phyloP scores from a whole-genome alignment of 2,797 vertebrate genomes.

The Hylomyscus alleni region DNA sequence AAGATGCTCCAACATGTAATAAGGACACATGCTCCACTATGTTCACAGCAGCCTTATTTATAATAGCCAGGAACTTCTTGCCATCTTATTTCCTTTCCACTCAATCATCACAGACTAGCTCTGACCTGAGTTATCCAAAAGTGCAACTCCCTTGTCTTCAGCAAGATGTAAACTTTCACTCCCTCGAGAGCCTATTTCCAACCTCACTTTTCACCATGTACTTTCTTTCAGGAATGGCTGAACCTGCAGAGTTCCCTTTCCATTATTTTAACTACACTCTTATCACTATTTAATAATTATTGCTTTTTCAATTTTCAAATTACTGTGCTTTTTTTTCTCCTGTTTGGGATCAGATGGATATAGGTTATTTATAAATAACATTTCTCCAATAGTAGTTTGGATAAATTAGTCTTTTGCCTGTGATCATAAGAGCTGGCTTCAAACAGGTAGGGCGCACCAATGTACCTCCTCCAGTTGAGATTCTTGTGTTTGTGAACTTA shows the following conservation, averaged over 20 bases:
- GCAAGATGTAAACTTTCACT: background rate
- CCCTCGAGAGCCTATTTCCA: background rate
- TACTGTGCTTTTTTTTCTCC: background rate
- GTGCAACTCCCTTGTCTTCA: background rate
- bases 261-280: background rate
- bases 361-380: background rate
- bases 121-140: background rate
- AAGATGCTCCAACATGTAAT: no score
- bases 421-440: conserved; percentile 33
- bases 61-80: background rate
- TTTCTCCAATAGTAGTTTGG: background rate
- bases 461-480: background rate
- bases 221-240: background rate
- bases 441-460: background rate
- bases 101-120: background rate
- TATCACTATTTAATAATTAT: background rate
- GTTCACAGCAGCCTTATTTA: no score
- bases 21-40: no score
- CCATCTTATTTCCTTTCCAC: background rate
- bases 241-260: background rate
- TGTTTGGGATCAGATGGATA: background rate
- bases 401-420: conserved; percentile 6
- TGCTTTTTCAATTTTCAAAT: background rate
- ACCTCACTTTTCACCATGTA: background rate
- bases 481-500: conserved; percentile 11